Evolutionary conservation across 2,797 vertebrate species (phyloP).

Genomic region (Valencia hispanica): DNA sequence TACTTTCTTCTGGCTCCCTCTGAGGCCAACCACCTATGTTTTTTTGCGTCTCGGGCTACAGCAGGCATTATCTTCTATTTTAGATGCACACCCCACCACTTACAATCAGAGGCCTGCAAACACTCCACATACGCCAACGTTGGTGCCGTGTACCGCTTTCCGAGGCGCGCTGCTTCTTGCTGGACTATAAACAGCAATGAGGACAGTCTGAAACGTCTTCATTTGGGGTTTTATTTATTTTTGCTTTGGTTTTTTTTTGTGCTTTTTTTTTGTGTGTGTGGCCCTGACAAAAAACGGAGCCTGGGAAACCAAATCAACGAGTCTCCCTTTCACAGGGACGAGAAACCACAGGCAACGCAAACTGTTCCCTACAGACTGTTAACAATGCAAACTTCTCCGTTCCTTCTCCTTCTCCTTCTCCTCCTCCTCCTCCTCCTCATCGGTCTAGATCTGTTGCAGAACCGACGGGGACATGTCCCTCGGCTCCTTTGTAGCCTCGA

Average conservation of each 20-base stretch:
- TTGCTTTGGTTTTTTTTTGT: background rate
- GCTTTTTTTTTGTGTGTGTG: conserved; percentile 40
- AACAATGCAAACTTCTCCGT: conserved; percentile 78
- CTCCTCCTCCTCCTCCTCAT: conserved; percentile 69
- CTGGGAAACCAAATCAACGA: conserved; percentile 75
- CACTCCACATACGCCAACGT: conserved; percentile 54
- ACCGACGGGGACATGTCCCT: conserved; percentile 74
- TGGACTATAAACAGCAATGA: conserved; percentile 62
- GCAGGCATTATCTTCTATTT: conserved; percentile 75
- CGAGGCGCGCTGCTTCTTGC: conserved; percentile 22
- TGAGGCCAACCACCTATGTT: conserved; percentile 61
- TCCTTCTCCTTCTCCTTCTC: conserved; percentile 62
- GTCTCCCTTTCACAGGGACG: conserved; percentile 77
- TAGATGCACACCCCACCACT: conserved; percentile 59
- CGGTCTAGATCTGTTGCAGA: conserved; percentile 71
- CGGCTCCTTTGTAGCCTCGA: conserved; percentile 74
- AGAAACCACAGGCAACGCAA: conserved; percentile 75
- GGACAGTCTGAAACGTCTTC: conserved; percentile 67
- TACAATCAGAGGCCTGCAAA: conserved; percentile 63
- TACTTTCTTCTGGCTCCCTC: conserved; percentile 38
- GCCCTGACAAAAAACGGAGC: conserved; percentile 65
- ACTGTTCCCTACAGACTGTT: conserved; percentile 77
- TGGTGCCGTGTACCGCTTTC: conserved; percentile 57
- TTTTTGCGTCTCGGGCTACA: conserved; percentile 58
- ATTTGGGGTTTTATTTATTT: conserved; percentile 42